Evolutionary conservation across 2,888 invertebrate species (phyloP).

Genomic region (Trichogramma dendrolimi): DNA sequence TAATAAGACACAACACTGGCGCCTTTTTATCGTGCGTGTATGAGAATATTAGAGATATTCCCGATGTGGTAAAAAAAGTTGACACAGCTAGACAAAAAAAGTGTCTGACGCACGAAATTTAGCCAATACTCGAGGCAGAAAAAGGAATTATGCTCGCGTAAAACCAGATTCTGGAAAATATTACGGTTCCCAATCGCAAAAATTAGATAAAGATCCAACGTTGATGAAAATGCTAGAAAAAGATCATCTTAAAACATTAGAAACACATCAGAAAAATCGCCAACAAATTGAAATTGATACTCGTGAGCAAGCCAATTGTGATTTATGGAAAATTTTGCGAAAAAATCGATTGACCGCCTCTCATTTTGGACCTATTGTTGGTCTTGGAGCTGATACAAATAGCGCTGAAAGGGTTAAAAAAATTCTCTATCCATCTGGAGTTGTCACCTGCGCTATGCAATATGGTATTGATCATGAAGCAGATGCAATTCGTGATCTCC

Average conservation of each 20-base stretch:
- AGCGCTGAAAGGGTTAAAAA: slow-evolving; percentile 14
- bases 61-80: not conserved
- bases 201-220: slow-evolving; percentile 23
- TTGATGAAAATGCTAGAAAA: not conserved
- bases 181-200: slow-evolving; percentile 28
- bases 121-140: no score
- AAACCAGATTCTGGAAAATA: no score
- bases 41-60: not conserved
- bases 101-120: no score
- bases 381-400: slow-evolving; percentile 14
- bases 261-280: slow-evolving; percentile 17
- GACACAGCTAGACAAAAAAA: not conserved
- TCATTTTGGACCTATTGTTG: slow-evolving; percentile 26
- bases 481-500: slow-evolving; percentile 12
- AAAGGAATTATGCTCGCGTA: slow-evolving; percentile 8
- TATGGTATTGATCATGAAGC: slow-evolving; percentile 27
- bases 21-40: no score
- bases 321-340: slow-evolving; percentile 23
- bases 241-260: slow-evolving; percentile 21
- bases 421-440: slow-evolving; percentile 20
- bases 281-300: slow-evolving; percentile 25
- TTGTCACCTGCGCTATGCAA: slow-evolving; percentile 2
- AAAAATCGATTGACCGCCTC: slow-evolving; percentile 28
- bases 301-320: slow-evolving; percentile 16
- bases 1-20: slow-evolving; percentile 1